Conservation (phyloP, 2,797 vertebrate genomes). For the Crocidura indochinensis region DNA sequence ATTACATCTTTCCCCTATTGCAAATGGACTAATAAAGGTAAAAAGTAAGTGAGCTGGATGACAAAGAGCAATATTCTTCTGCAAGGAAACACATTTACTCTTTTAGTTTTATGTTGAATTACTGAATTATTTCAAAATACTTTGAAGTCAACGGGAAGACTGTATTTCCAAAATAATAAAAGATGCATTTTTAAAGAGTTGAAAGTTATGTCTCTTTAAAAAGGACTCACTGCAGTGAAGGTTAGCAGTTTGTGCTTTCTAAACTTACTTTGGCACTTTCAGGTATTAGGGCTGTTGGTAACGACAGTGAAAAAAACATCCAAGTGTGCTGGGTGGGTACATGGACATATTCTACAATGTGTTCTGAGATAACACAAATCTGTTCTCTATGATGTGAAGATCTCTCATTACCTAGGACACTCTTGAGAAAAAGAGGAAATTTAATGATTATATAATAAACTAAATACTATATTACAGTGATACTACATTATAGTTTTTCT, state of each 20-base stretch:
- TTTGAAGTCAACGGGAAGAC: slow-evolving; percentile 49
- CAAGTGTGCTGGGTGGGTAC: too few species aligned
- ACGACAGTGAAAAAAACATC: background rate
- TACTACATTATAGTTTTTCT: too few species aligned
- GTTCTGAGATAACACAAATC: background rate
- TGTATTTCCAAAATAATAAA: slow-evolving; percentile 54
- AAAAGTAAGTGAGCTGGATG: slow-evolving; percentile 22
- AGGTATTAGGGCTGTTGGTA: background rate
- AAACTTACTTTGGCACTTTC: background rate
- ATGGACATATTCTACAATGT: background rate
- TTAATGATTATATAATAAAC: too few species aligned
- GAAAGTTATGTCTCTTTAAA: slow-evolving; percentile 19
- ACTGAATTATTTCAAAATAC: slow-evolving; percentile 65
- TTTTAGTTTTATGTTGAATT: slow-evolving; percentile 50
- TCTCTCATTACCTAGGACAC: background rate
- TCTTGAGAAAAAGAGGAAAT: too few species aligned
- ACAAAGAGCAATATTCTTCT: slow-evolving; percentile 14
- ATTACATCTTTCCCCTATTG: background rate
- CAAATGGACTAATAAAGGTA: slow-evolving; percentile 17
- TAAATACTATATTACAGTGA: too few species aligned
- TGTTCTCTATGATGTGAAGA: background rate
- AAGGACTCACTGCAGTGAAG: slow-evolving; percentile 35
- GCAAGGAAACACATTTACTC: slow-evolving; percentile 42
- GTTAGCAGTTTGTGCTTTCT: background rate
- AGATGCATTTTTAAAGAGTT: slow-evolving; percentile 24